These are phyloP conservation scores for Morbakka virulenta DNA, from an alignment of 30 jellyfish, hydroid and myxozoan species.

Conservation along the genomic window DNA sequence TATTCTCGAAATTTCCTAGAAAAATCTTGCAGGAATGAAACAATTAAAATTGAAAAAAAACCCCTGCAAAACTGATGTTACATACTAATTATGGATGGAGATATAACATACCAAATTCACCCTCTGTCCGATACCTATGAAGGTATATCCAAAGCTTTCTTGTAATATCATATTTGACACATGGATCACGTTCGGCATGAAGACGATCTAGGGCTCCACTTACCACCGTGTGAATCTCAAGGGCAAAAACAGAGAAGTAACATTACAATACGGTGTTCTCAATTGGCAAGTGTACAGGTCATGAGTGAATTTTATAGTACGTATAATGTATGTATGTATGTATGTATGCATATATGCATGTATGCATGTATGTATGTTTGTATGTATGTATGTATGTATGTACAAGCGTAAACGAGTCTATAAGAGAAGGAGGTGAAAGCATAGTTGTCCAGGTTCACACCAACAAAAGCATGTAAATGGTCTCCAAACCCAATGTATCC, in stretches of 20 bases:
- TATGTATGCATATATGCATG: not conserved
- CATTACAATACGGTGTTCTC: not conserved
- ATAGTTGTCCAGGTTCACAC: too few species aligned
- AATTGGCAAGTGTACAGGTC: too few species aligned
- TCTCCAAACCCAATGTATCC: too few species aligned
- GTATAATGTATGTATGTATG: too few species aligned
- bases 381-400: too few species aligned
- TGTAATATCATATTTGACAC: conserved; percentile 87
- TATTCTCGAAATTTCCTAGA: too few species aligned
- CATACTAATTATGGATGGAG: too few species aligned
- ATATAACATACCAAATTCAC: conserved; percentile 70
- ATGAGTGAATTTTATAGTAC: too few species aligned
- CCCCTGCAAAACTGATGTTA: not conserved
- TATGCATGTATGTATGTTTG: too few species aligned
- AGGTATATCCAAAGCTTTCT: conserved; percentile 90
- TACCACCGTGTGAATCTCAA: conserved; percentile 82
- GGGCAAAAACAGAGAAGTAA: not conserved
- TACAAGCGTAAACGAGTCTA: too few species aligned
- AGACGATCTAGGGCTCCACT: conserved; percentile 97
- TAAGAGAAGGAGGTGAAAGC: too few species aligned
- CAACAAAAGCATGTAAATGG: too few species aligned
- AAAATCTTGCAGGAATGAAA: not conserved
- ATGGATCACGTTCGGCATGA: conserved; percentile 97
- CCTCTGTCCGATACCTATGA: conserved; percentile 80
- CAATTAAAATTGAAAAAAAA: not conserved